Percentiles rank a stretch among this genome's conserved stretches.
Conservation (phyloP, 1,140 invertebrate species). For the Ostrea edulis region DNA sequence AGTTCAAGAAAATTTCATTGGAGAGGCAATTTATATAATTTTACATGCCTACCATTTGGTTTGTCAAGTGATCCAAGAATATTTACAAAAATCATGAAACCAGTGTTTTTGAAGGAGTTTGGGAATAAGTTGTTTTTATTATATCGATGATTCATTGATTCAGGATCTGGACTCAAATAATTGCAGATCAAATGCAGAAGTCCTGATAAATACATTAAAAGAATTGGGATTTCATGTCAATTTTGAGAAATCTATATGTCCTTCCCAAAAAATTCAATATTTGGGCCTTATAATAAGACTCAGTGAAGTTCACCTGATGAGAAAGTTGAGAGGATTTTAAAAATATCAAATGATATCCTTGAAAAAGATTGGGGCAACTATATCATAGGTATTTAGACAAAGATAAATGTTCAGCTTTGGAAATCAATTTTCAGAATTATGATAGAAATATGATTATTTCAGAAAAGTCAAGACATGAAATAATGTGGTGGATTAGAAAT, state of each 20-base stretch:
- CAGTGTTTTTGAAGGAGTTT: slow-evolving; percentile 14
- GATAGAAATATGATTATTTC: slow-evolving; percentile 12
- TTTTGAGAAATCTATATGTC: slow-evolving; percentile 40
- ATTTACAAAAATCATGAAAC: no score
- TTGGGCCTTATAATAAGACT: slow-evolving; percentile 46
- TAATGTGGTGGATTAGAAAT: slow-evolving; percentile 40
- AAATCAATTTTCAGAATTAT: slow-evolving; percentile 18
- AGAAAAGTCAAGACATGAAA: not conserved
- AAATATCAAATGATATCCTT: not conserved
- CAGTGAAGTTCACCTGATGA: slow-evolving; percentile 40
- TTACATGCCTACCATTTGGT: slow-evolving; percentile 18
- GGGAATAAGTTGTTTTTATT: slow-evolving; percentile 26
- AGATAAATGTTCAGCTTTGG: not conserved
- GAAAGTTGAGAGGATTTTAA: slow-evolving; percentile 39
- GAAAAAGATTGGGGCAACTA: slow-evolving; percentile 4
- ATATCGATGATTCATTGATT: slow-evolving; percentile 43
- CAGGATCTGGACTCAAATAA: not conserved
- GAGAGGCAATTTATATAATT: slow-evolving; percentile 29
- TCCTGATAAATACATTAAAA: not conserved
- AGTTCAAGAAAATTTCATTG: slow-evolving; percentile 42
- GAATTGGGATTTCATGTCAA: slow-evolving; percentile 32
- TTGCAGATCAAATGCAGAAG: not conserved
- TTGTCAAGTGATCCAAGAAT: not conserved
- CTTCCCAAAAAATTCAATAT: slow-evolving; percentile 29
- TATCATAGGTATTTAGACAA: slow-evolving; percentile 37